Percentiles rank a stretch among this genome's conserved stretches.
phyloP scores from a whole-genome alignment of 1,140 invertebrate genomes.

The Antheraea pernyi region DNA sequence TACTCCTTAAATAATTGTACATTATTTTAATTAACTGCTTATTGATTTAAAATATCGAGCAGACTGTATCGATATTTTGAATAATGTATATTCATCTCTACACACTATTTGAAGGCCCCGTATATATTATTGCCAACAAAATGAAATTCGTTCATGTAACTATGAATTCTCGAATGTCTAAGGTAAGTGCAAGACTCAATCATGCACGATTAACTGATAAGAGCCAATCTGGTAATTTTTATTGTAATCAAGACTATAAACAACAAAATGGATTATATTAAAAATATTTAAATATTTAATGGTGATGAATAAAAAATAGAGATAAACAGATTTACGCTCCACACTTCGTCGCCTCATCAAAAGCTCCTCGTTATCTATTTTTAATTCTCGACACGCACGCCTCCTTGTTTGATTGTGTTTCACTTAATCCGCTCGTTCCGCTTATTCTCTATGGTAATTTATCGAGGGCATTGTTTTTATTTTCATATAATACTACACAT shows the following conservation, averaged over 20 bases:
- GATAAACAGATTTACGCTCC: constrained; percentile 33
- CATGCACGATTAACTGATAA: background rate
- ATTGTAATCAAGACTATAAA: background rate
- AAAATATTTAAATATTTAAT: constrained; percentile 13
- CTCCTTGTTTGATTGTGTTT: constrained; percentile 64
- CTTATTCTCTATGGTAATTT: constrained; percentile 73
- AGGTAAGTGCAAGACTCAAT: too few relatives aligned
- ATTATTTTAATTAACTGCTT: too few relatives aligned
- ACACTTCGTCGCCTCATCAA: constrained; percentile 31
- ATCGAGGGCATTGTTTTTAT: constrained; percentile 69
- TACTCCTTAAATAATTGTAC: too few relatives aligned
- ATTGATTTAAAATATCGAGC: too few relatives aligned
- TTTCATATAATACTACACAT: constrained; percentile 39
- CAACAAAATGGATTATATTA: background rate
- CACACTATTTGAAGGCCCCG: too few relatives aligned
- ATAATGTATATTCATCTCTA: too few relatives aligned
- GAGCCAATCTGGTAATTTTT: background rate
- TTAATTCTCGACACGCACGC: constrained; percentile 43
- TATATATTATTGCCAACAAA: too few relatives aligned
- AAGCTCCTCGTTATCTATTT: constrained; percentile 36
- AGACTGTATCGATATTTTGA: too few relatives aligned
- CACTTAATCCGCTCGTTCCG: constrained; percentile 67
- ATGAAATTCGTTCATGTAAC: too few relatives aligned
- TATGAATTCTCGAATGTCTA: too few relatives aligned
- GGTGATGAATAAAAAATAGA: constrained; percentile 30